Base-by-base conservation (phyloP, 2,113 vertebrate species). In the Callopanchax toddi region DNA sequence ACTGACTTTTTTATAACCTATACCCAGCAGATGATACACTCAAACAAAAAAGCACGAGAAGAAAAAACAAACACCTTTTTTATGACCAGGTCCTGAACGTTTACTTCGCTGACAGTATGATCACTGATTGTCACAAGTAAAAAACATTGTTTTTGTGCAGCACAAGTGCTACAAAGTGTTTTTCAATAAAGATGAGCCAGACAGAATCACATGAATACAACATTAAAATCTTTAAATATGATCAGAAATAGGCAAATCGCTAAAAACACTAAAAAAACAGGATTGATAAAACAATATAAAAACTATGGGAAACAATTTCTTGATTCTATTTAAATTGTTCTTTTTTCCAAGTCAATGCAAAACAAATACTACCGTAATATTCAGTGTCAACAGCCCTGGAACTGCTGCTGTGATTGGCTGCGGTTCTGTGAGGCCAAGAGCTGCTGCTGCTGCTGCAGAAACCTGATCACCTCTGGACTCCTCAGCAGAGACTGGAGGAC, bases 391-490 rank as follows among this genome's bases (percentile, higher is more conserved):
- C 71, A 94, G 77, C 71, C 76, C 87, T 90, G 92, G 85, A 94
- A 96, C 63, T 89, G 84, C 62, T 94, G 95, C 65, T 96, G 95
- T 65, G 94, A 91, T 74, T 95, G 94, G 60, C 91, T 89, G 82
- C 93, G 91, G 64, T 87, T 93, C 83, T 96, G 96, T 32, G 93
- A 88, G 73, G 93, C 96, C 86, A 99, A 87, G 20, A 98, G 89
- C 16, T 93, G 93, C 82, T 99, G 97, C 74, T 98, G 97, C 75
- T 95, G 95, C 88, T 98, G 97, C n/a, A 99, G 91, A 86, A 99
- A 99, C n/a, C 94, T 92, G 49, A 99, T 95, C 63, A 99, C 96
- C 86, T 97, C 95, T 37, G 97, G 97, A 89, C 97, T 99, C 89
- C 97, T 92, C 62, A 99, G 89, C n/a, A 99, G 87, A 2, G 97